phyloP scores from a whole-genome alignment of 2,888 invertebrate genomes.

The Yponomeuta malinellus region DNA sequence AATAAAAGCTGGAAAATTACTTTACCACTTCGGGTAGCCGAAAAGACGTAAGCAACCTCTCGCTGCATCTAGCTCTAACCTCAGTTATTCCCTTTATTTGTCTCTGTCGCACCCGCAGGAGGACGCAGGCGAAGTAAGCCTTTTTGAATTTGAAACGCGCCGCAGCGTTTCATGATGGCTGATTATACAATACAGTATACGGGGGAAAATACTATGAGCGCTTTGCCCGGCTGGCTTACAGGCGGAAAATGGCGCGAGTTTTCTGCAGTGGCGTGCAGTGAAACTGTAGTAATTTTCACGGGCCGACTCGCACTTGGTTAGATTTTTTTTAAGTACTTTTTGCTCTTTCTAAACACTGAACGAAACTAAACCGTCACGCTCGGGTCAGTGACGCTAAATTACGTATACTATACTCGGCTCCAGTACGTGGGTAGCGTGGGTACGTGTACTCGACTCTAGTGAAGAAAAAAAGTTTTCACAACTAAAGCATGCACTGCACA shows the following conservation, averaged over 20 bases:
- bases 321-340: too few species aligned
- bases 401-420: too few species aligned
- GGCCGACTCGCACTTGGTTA: too few species aligned
- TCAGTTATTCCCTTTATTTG: constrained; percentile 23
- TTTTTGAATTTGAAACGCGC: constrained; percentile 49
- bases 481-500: too few species aligned
- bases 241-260: constrained; percentile 46
- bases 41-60: constrained; percentile 48
- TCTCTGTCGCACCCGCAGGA: constrained; percentile 39
- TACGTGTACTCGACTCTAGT: too few species aligned
- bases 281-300: background rate
- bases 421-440: too few species aligned
- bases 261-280: constrained; percentile 25
- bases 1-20: constrained; percentile 74
- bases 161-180: constrained; percentile 72
- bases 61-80: constrained; percentile 40
- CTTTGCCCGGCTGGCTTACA: constrained; percentile 37
- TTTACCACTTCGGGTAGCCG: constrained; percentile 37
- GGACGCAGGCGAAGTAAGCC: constrained; percentile 58
- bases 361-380: too few species aligned
- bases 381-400: too few species aligned
- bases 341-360: too few species aligned
- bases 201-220: constrained; percentile 55
- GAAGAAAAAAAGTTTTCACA: too few species aligned
- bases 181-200: constrained; percentile 70